Evolutionary conservation across 1,140 invertebrate species (phyloP), one percentile per base, ranked within the genome.

Genomic region (Mylabris phalerata): DNA sequence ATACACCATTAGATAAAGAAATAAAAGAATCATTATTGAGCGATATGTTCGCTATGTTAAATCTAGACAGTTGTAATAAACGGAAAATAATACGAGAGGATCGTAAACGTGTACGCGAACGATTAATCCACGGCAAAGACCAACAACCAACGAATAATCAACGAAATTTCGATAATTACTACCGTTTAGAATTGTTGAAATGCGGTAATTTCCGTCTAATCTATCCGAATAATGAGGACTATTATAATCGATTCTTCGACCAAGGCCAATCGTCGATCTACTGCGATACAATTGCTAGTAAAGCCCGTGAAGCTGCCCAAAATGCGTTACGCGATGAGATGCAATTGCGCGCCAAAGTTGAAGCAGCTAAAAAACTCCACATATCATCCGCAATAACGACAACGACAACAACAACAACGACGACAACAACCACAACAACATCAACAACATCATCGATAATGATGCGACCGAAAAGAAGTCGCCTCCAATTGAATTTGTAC

Each of bases 41-140:
- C 40, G 91, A 95, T 67, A 93, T 91, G 3, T 85, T 94, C 60
- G 80, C 83, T 3, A 83, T 95, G 74, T 78, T 94, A 50, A 92
- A 93, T 75, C 82, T 93, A 45, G 84, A 84, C 62, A 81, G 87
- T 61, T 87, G 84, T 67, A 88, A 93, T 68, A 88, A 89, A 70
- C 81, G 80, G 51, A 86, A 87, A 65, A 80, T 88, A 9, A 79
- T 91, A 1, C 81, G 84, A 41, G 86, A 89, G 67, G 87, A 89
- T 64, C 78, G 83, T 46, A 83, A 81, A 64, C 71, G 85, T 13
- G 81, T 87, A 24, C 76, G 82, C 32, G 82, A 87, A 56, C 72
- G 86, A 43, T 69, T 88, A 45, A 71, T 87, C 11, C 83, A 85
- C 55, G 79, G 76, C 3, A 4, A 81, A 55, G 51, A 65, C 32